Conservation (phyloP, 2,888 invertebrate genomes). For the Barypeithes pellucidus region DNA sequence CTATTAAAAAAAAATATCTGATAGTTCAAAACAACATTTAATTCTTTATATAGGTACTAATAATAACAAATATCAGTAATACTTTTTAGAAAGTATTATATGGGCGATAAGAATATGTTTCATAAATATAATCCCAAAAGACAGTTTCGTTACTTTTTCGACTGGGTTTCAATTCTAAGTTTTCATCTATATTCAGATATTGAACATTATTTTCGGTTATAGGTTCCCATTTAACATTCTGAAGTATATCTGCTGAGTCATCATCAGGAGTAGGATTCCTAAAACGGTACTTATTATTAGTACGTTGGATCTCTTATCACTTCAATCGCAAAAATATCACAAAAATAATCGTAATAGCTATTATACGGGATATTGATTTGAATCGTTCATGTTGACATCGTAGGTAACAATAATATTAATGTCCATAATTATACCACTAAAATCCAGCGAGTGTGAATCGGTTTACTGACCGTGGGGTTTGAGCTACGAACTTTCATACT, state of each 20-base stretch:
- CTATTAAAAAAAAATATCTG: background rate
- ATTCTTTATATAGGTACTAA: background rate
- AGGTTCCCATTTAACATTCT: slow-evolving; percentile 56
- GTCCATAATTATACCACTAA: no score
- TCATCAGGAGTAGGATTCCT: slow-evolving; percentile 65
- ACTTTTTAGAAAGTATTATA: slow-evolving; percentile 28
- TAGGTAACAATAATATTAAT: no score
- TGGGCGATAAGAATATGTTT: slow-evolving; percentile 31
- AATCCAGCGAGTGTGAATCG: no score
- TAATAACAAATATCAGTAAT: no score
- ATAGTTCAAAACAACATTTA: background rate
- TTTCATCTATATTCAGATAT: slow-evolving; percentile 55
- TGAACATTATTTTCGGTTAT: slow-evolving; percentile 42
- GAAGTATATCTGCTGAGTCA: slow-evolving; percentile 50
- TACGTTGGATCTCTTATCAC: no score
- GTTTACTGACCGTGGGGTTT: no score
- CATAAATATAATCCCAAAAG: slow-evolving; percentile 40
- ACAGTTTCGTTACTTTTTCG: slow-evolving; percentile 41
- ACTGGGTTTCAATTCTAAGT: slow-evolving; percentile 51
- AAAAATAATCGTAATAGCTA: no score
- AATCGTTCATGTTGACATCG: no score
- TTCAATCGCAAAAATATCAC: no score
- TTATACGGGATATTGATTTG: no score
- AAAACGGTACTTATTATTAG: no score
- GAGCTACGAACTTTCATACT: no score